Evolutionary conservation across 2,113 vertebrate genomes (phyloP).

Genomic region (Osmerus eperlanus): DNA sequence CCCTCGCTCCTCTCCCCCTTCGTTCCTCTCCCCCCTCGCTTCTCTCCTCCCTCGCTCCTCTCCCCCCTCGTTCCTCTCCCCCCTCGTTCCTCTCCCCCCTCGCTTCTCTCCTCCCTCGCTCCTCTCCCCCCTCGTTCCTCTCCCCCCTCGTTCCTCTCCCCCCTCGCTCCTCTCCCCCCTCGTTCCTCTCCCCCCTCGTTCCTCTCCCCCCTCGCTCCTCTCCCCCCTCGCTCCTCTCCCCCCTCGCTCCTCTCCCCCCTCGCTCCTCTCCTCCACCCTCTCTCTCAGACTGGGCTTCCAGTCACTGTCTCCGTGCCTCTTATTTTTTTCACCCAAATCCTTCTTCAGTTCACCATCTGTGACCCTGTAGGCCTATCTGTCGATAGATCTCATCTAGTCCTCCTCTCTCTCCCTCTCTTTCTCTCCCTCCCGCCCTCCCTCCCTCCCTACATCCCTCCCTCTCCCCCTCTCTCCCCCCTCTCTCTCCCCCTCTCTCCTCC

Average conservation of each 20-base stretch:
- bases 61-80: too few species aligned
- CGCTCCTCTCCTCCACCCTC: neutral
- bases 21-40: neutral
- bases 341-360: neutral
- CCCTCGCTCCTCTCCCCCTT: neutral
- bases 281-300: neutral
- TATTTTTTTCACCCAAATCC: neutral
- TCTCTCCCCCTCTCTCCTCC: neutral
- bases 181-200: conserved; percentile 8
- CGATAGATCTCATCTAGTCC: neutral
- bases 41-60: neutral
- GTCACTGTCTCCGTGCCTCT: neutral
- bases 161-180: neutral
- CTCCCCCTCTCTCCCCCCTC: neutral
- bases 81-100: neutral
- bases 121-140: conserved; percentile 7
- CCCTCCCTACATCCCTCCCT: neutral
- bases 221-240: conserved; percentile 1
- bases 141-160: neutral
- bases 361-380: neutral
- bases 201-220: neutral
- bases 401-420: neutral
- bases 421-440: neutral
- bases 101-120: conserved; percentile 6
- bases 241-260: neutral